Conservation (phyloP, 2,888 invertebrate genomes). For the Drosophila fungiperda region DNA sequence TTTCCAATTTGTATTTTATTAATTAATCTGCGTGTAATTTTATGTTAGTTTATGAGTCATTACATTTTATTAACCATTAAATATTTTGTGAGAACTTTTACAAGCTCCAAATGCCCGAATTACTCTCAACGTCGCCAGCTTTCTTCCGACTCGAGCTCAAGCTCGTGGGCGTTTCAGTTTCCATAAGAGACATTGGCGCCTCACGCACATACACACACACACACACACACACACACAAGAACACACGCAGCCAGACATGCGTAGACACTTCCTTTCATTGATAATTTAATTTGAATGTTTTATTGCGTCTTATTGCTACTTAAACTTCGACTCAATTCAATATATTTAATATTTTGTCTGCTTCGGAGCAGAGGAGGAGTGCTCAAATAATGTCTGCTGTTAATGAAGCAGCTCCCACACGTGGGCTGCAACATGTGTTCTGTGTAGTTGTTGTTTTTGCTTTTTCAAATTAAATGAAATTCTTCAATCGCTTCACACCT, state of each 20-base stretch:
- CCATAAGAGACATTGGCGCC: conserved; percentile 52
- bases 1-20: not conserved
- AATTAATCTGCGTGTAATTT: not conserved
- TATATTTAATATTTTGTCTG: conserved; percentile 8
- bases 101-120: not conserved
- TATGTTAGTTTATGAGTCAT: not conserved
- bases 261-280: conserved; percentile 39
- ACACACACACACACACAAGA: not conserved
- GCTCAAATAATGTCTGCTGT: conserved; percentile 27
- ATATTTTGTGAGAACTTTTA: conserved; percentile 27
- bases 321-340: conserved; percentile 45
- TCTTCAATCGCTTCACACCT: conserved; percentile 59
- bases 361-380: conserved; percentile 21
- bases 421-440: conserved; percentile 54
- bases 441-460: conserved; percentile 23
- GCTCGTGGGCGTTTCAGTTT: conserved; percentile 42
- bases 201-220: conserved; percentile 65
- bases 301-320: conserved; percentile 65
- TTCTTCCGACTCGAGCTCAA: conserved; percentile 10
- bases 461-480: conserved; percentile 43
- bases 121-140: conserved; percentile 34
- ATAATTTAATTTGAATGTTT: conserved; percentile 68
- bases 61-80: conserved; percentile 43
- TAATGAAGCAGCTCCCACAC: conserved; percentile 58
- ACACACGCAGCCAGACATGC: not conserved